A percentile compares a stretch with the other conserved stretches of the same genome.
phyloP scores from a whole-genome alignment of 2,888 invertebrate genomes.

The Melipona bicolor region DNA sequence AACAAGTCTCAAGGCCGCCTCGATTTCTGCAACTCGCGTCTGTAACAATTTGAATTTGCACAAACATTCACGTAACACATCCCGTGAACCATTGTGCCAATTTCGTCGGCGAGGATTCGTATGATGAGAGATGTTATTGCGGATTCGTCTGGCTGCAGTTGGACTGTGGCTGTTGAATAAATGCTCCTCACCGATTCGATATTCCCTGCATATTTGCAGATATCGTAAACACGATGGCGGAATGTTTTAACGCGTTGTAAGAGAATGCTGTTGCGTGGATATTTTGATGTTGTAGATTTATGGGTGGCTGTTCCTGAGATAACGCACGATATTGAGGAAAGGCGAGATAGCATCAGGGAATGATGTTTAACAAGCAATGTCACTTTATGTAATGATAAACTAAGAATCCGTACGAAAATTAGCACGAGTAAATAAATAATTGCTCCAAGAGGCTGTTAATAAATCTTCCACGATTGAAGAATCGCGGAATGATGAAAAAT shows the following conservation, averaged over 20 bases:
- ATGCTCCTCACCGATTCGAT: not conserved
- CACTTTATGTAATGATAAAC: not conserved
- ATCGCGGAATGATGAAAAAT: not conserved
- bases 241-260: not conserved
- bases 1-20: too few relatives aligned
- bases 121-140: not conserved
- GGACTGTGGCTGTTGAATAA: conserved; percentile 7
- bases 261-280: not conserved
- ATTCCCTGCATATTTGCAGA: conserved; percentile 7
- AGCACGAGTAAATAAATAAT: not conserved
- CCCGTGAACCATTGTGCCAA: too few relatives aligned
- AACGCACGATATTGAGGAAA: not conserved
- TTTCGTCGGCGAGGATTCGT: not conserved
- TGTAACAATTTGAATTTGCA: too few relatives aligned
- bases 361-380: not conserved
- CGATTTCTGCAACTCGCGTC: too few relatives aligned
- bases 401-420: not conserved
- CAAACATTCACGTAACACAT: too few relatives aligned
- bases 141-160: not conserved
- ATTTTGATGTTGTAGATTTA: not conserved
- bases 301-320: not conserved
- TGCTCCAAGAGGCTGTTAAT: not conserved
- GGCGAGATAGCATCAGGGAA: not conserved
- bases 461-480: not conserved
- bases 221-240: conserved; percentile 10